Base-by-base conservation (phyloP, 2,113 vertebrate species). In the Corvus cornix region DNA sequence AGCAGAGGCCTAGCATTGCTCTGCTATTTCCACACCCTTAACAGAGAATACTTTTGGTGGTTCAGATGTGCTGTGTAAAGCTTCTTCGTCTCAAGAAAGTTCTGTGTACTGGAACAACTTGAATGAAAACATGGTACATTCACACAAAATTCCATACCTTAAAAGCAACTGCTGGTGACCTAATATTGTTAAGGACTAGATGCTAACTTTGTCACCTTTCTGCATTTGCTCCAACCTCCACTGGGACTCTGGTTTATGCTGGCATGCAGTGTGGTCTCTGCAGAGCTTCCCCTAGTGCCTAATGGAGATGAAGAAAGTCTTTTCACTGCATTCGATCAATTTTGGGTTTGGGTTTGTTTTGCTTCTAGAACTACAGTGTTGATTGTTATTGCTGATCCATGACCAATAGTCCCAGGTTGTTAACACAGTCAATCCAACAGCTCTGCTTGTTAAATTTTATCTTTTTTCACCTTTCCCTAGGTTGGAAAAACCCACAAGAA, bases 401-500 rank as follows among this genome's bases (percentile, higher is more conserved):
- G 67, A 68, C 33, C 22, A 30, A 2, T 1, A 63, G 33, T 59
- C 11, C 31, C 37, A 77, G 24, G 7, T 16, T 86, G 31, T 48
- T 80, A 43, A 52, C 30, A 13, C 20, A 56, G 22, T 58, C 56
- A 35, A 4, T 33, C 21, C 31, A 93, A 43, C 11, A 51, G 30
- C 46, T 48, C 41, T 3, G 1, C 31, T 68, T 79, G 51, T 89
- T 93, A 87, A 93, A 72, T 31, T 27, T n/a, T 44, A 0, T 31
- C 17, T 81, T 52, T 84, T 72, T 83, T 67, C 41, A 52, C 41
- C 16, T 93, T 76, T 76, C 52, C 23, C 21, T 93, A 99, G 98
- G 98, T 98, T 89, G 98, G 98, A 51, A 98, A 98, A 96, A 94
- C 98, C 83, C 97, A 98, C 56, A 99, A 97, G 96, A 98, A 92